Conservation (phyloP, 2,113 vertebrate genomes). For the Thunnus maccoyii region DNA sequence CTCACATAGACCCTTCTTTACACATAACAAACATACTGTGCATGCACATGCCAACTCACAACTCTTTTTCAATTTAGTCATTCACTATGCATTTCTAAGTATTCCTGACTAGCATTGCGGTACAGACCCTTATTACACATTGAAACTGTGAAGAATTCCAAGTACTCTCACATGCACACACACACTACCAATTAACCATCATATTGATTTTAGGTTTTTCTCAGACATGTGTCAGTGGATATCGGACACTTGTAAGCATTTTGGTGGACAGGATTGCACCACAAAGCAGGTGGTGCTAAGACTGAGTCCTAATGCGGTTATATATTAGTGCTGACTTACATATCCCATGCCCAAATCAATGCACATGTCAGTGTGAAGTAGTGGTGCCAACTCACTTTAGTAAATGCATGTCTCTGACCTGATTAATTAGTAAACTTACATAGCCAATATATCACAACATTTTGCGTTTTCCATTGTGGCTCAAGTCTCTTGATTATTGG, state of each 20-base stretch:
- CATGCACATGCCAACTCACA: not conserved
- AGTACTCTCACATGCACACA: slow-evolving; percentile 14
- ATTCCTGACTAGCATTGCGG: slow-evolving; percentile 31
- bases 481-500: slow-evolving; percentile 42
- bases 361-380: slow-evolving; percentile 43
- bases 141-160: slow-evolving; percentile 35
- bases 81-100: slow-evolving; percentile 37
- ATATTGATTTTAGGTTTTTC: slow-evolving; percentile 70
- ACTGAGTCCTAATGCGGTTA: slow-evolving; percentile 32
- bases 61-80: not conserved
- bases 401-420: slow-evolving; percentile 29
- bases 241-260: slow-evolving; percentile 71
- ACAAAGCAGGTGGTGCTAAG: slow-evolving; percentile 50
- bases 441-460: slow-evolving; percentile 25
- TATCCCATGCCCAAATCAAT: slow-evolving; percentile 56
- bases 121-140: slow-evolving; percentile 33
- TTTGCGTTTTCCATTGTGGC: slow-evolving; percentile 17
- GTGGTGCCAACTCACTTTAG: slow-evolving; percentile 22
- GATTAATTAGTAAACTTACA: slow-evolving; percentile 36
- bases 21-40: not conserved
- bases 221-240: slow-evolving; percentile 60
- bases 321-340: slow-evolving; percentile 72
- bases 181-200: slow-evolving; percentile 71
- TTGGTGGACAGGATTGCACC: slow-evolving; percentile 55
- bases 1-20: not conserved